These are phyloP conservation scores for Philopotamus ludificatus DNA, from an alignment of 1,140 invertebrate genomes.

Conservation along the genomic window DNA sequence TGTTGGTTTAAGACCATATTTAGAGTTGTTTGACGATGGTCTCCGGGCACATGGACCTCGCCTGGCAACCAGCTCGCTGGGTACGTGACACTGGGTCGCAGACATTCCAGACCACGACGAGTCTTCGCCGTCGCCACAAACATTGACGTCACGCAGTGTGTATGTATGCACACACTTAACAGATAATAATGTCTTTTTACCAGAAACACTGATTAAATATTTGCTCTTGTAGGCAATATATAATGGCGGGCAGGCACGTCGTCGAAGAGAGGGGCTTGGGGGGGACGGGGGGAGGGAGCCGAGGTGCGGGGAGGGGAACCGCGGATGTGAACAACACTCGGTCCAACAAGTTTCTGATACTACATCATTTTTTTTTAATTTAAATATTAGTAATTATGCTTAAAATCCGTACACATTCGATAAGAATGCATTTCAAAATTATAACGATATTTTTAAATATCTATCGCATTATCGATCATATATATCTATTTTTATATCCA, in stretches of 20 bases:
- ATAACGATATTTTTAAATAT: no score
- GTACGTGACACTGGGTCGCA: conserved; percentile 6
- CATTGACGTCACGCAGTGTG: conserved; percentile 28
- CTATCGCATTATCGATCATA: no score
- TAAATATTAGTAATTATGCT: no score
- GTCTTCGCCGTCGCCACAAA: conserved; percentile 12
- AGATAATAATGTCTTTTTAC: conserved; percentile 40
- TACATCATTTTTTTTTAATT: no score
- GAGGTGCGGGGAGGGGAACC: conserved; percentile 16
- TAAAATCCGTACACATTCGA: no score
- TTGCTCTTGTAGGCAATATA: conserved; percentile 39
- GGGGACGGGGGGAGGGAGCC: conserved; percentile 19
- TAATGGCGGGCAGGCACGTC: conserved; percentile 33
- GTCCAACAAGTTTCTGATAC: conserved; percentile 18
- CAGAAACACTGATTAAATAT: conserved; percentile 40
- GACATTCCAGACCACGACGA: conserved; percentile 18
- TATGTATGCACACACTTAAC: conserved; percentile 30
- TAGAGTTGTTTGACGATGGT: no score
- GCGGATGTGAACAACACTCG: conserved; percentile 11
- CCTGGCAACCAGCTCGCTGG: neutral
- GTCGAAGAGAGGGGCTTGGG: conserved; percentile 19
- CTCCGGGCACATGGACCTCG: neutral
- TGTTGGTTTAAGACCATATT: no score
- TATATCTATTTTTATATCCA: no score
- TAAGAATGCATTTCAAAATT: no score